Conservation (phyloP, 2,888 invertebrate genomes). For the Drosophila falleni region DNA sequence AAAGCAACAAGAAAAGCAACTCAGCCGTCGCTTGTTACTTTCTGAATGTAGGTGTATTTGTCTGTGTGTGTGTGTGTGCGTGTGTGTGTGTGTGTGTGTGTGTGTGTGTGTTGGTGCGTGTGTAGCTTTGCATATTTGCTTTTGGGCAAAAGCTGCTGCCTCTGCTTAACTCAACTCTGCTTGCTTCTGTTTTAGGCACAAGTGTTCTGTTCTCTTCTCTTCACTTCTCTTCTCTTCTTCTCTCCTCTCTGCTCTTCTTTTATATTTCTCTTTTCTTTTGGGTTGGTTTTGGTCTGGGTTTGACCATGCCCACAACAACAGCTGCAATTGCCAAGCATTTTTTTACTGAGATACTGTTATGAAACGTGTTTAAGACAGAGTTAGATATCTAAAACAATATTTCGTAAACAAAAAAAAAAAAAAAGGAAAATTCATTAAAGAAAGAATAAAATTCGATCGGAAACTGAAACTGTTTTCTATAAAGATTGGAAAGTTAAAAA, state of each 20-base stretch:
- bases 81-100: conserved; percentile 8
- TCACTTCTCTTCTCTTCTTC: conserved; percentile 5
- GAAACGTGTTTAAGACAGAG: conserved; percentile 3
- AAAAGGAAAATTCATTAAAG: neutral
- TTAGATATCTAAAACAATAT: neutral
- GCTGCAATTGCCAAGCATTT: neutral
- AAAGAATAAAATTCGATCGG: neutral
- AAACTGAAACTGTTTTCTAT: neutral
- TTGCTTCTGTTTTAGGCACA: neutral
- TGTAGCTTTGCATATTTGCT: conserved; percentile 53
- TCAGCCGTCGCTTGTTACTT: conserved; percentile 41
- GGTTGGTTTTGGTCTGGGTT: neutral
- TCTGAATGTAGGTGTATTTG: conserved; percentile 6
- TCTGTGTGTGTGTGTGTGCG: conserved; percentile 14
- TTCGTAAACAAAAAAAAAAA: neutral
- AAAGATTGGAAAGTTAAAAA: neutral
- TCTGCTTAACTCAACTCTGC: conserved; percentile 9
- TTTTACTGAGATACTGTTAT: neutral
- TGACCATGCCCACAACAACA: conserved; percentile 13
- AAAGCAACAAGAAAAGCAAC: conserved; percentile 54
- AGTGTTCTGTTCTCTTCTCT: conserved; percentile 10
- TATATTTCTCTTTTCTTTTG: neutral
- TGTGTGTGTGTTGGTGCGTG: conserved; percentile 13
- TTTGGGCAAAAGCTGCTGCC: conserved; percentile 39
- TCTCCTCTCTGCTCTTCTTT: neutral